A percentile compares a stretch with the other conserved stretches of the same genome.
These are phyloP conservation scores for Anabas testudineus DNA, from an alignment of 2,797 vertebrate species.

Conservation along the genomic window DNA sequence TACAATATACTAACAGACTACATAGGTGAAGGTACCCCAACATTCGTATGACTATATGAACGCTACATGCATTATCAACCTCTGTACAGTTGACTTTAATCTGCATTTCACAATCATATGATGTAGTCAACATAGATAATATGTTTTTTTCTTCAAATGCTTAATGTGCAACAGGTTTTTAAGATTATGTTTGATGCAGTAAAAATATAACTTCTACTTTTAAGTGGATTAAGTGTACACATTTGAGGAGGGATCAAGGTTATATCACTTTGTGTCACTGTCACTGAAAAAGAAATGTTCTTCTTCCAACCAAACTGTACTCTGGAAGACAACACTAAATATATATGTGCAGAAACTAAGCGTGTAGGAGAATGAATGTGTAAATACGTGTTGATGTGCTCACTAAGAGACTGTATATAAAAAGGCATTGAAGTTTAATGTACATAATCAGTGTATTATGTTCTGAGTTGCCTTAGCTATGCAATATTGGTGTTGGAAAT, in stretches of 20 bases:
- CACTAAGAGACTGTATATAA: conserved; percentile 64
- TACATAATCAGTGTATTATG: conserved; percentile 75
- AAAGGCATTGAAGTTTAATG: conserved; percentile 67
- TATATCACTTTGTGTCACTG: conserved; percentile 66
- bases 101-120: conserved; percentile 43
- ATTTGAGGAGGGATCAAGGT: conserved; percentile 31
- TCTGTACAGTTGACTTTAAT: conserved; percentile 52
- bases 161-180: conserved; percentile 48
- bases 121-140: conserved; percentile 16
- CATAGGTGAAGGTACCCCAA: conserved; percentile 41
- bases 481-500: conserved; percentile 85
- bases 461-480: conserved; percentile 86
- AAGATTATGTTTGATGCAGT: conserved; percentile 63
- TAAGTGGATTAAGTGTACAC: conserved; percentile 45
- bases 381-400: conserved; percentile 62
- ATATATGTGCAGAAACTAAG: conserved; percentile 38
- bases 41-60: conserved; percentile 37
- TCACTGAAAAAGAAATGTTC: conserved; percentile 71
- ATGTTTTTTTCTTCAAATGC: conserved; percentile 39
- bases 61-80: conserved; percentile 48
- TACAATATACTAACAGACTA: conserved; percentile 52
- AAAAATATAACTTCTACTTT: conserved; percentile 42
- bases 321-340: conserved; percentile 57
- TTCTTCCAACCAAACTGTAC: conserved; percentile 61
- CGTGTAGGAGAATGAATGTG: conserved; percentile 69